These are phyloP conservation scores for Strix aluco DNA, from an alignment of 2,113 vertebrate genomes.

Conservation along the genomic window DNA sequence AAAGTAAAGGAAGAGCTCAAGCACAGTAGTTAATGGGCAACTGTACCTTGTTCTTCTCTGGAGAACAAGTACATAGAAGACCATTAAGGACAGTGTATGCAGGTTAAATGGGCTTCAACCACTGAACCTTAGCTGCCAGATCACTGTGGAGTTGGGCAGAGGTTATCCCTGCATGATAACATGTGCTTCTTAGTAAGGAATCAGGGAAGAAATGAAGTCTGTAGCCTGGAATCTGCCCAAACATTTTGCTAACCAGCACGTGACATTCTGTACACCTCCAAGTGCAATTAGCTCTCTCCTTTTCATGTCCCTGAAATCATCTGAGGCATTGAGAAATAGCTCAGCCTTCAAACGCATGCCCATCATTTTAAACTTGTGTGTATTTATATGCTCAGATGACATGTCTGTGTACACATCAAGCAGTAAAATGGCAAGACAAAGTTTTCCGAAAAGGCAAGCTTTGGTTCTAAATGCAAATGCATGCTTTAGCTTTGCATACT, in stretches of 20 bases:
- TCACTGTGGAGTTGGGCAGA: background rate
- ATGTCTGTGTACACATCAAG: background rate
- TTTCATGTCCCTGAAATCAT: background rate
- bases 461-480: conserved; percentile 15
- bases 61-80: background rate
- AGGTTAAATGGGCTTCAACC: background rate
- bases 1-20: background rate
- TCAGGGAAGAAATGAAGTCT: background rate
- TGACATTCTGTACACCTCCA: background rate
- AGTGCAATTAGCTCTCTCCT: background rate
- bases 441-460: background rate
- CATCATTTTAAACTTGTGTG: background rate
- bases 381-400: background rate
- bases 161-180: background rate
- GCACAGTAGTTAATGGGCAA: background rate
- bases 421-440: background rate
- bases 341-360: background rate
- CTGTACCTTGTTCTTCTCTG: background rate
- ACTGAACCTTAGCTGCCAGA: background rate
- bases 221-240: background rate
- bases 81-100: background rate
- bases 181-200: background rate
- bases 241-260: background rate
- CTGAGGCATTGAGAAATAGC: background rate
- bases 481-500: background rate